These are phyloP conservation scores for Malthinus seriepunctatus DNA, from an alignment of 2,888 invertebrate genomes.

Conservation along the genomic window DNA sequence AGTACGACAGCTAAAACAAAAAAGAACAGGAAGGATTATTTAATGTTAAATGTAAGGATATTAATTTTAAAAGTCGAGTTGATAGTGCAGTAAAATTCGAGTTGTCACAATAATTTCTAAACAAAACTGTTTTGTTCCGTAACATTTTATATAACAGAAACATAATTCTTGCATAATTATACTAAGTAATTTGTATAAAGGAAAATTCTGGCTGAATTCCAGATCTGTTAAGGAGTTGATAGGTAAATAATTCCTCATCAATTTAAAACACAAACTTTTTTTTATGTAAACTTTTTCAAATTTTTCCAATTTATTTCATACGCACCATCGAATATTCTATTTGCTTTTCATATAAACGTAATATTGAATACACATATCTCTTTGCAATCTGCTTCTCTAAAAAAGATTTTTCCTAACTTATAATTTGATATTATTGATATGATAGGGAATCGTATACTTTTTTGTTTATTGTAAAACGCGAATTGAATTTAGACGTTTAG, in stretches of 20 bases:
- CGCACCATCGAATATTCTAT: constrained; percentile 17
- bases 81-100: neutral
- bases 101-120: too few species aligned
- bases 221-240: constrained; percentile 15
- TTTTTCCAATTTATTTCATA: constrained; percentile 7
- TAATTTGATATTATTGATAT: neutral
- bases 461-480: constrained; percentile 13
- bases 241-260: constrained; percentile 1
- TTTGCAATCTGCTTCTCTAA: constrained; percentile 12
- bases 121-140: too few species aligned
- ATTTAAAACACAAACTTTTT: neutral
- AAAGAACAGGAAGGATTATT: too few species aligned
- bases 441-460: neutral
- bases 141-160: neutral
- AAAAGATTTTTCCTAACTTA: constrained; percentile 7
- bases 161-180: constrained; percentile 23
- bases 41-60: too few species aligned
- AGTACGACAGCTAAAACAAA: too few species aligned
- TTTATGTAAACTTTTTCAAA: neutral
- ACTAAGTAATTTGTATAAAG: constrained; percentile 8
- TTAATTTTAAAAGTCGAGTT: neutral
- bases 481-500: constrained; percentile 7
- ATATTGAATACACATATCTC: constrained; percentile 19
- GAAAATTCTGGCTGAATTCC: constrained; percentile 11
- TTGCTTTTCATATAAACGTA: constrained; percentile 19